A percentile compares a stretch with the other conserved stretches of the same genome.
phyloP scores from a whole-genome alignment of 2,113 vertebrate species.

The Solea senegalensis region DNA sequence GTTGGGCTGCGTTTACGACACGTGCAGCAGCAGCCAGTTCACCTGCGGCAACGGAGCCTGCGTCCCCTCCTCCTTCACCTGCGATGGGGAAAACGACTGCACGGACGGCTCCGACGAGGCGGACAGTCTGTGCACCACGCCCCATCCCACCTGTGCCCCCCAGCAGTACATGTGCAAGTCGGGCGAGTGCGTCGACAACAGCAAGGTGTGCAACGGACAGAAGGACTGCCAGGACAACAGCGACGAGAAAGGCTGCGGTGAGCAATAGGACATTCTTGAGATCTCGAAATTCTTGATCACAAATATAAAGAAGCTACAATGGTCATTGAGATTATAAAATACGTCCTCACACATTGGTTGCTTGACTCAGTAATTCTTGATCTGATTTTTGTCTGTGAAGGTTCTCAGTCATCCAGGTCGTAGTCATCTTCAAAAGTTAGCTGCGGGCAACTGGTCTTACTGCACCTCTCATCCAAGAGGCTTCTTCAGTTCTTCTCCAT shows the following conservation, averaged over 20 bases:
- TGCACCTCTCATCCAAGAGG: too few relatives aligned
- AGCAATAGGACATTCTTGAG: conserved; percentile 71
- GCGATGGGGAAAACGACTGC: conserved; percentile 75
- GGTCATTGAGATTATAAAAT: too few relatives aligned
- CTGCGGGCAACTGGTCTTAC: too few relatives aligned
- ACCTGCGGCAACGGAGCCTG: conserved; percentile 78
- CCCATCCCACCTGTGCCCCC: conserved; percentile 81
- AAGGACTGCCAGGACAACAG: conserved; percentile 92
- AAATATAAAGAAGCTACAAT: too few relatives aligned
- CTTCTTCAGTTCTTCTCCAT: too few relatives aligned
- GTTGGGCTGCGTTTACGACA: conserved; percentile 81
- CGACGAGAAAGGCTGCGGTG: conserved; percentile 92
- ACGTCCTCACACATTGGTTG: too few relatives aligned
- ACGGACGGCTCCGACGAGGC: conserved; percentile 75
- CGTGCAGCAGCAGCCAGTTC: conserved; percentile 71
- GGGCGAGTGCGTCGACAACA: conserved; percentile 87
- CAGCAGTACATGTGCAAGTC: conserved; percentile 90
- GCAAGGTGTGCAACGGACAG: conserved; percentile 88
- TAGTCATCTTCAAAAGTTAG: too few relatives aligned
- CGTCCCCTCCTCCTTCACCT: conserved; percentile 49
- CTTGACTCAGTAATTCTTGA: too few relatives aligned
- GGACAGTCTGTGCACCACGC: conserved; percentile 64
- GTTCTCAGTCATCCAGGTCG: too few relatives aligned
- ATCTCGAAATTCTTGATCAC: too few relatives aligned
- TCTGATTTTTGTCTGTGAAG: too few relatives aligned